A percentile compares a stretch with the other conserved stretches of the same genome.
phyloP scores from a whole-genome alignment of 2,888 invertebrate genomes.

The Eilema depressum region DNA sequence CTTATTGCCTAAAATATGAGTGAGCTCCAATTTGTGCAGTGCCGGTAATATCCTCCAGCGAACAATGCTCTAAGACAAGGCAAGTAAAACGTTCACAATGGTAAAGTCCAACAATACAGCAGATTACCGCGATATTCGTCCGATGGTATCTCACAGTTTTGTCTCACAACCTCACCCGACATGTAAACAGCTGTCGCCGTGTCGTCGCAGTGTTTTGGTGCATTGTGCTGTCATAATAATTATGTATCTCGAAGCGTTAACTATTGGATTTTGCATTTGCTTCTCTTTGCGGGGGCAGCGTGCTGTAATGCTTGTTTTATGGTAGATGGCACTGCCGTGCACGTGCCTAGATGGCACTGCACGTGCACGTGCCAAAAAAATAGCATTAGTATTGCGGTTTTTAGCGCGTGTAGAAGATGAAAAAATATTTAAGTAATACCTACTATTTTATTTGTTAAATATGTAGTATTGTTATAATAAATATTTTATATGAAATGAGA shows the following conservation, averaged over 20 bases:
- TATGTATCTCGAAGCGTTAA: constrained; percentile 77
- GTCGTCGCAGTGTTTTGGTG: constrained; percentile 60
- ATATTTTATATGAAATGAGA: too few species aligned
- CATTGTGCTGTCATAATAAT: constrained; percentile 84
- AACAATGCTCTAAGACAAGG: constrained; percentile 21
- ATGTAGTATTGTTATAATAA: too few species aligned
- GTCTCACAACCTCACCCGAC: constrained; percentile 54
- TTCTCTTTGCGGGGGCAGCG: constrained; percentile 52
- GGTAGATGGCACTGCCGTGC: constrained; percentile 11
- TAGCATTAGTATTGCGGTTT: neutral
- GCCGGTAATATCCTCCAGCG: neutral
- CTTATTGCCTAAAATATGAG: neutral
- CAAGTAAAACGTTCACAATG: constrained; percentile 47
- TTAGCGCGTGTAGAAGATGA: too few species aligned
- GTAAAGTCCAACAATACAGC: constrained; percentile 62
- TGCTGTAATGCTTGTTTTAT: constrained; percentile 38
- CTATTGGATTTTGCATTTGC: constrained; percentile 69
- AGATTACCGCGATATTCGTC: constrained; percentile 66
- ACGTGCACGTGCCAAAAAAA: neutral
- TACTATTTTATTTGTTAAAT: too few species aligned
- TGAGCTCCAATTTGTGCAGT: neutral
- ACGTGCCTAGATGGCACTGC: constrained; percentile 16
- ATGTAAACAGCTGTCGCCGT: constrained; percentile 69
- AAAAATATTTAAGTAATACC: too few species aligned
- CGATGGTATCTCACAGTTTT: constrained; percentile 66